A percentile compares a stretch with the other conserved stretches of the same genome.
These are phyloP conservation scores for Cordilura impudica DNA, from an alignment of 2,888 invertebrate genomes.

Conservation along the genomic window DNA sequence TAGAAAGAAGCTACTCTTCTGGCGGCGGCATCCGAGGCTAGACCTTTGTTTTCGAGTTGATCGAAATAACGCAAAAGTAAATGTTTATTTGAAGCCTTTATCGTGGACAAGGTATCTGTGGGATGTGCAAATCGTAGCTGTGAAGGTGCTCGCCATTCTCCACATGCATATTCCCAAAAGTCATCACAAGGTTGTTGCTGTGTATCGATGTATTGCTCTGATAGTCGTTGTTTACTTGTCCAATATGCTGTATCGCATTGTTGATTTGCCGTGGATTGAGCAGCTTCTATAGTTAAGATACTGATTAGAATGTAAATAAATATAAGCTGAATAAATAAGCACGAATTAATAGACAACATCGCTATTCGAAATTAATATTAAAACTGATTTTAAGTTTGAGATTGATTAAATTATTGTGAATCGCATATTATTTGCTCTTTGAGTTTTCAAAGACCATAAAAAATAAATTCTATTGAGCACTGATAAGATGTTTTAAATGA, in stretches of 20 bases:
- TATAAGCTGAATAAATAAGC: background rate
- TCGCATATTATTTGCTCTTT: background rate
- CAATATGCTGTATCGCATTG: constrained; percentile 45
- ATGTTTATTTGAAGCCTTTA: constrained; percentile 68
- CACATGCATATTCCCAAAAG: constrained; percentile 91
- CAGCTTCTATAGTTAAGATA: background rate
- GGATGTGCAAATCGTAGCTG: constrained; percentile 65
- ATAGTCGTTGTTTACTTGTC: constrained; percentile 43
- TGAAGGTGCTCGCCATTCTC: constrained; percentile 83
- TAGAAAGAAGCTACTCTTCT: constrained; percentile 64
- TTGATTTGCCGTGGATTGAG: background rate
- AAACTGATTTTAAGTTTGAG: background rate
- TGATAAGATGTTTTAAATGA: too few relatives aligned
- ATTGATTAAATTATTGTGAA: background rate
- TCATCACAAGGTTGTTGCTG: constrained; percentile 86
- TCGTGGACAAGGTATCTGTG: constrained; percentile 66
- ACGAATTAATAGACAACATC: background rate
- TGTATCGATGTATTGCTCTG: constrained; percentile 65
- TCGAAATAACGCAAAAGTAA: constrained; percentile 68
- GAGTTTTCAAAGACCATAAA: background rate
- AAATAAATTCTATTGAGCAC: background rate
- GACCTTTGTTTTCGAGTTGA: constrained; percentile 20
- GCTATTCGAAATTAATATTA: background rate
- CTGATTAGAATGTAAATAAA: background rate
- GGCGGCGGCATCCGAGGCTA: background rate